phyloP scores from a whole-genome alignment of 1,140 invertebrate genomes.

The Chelonus insularis region DNA sequence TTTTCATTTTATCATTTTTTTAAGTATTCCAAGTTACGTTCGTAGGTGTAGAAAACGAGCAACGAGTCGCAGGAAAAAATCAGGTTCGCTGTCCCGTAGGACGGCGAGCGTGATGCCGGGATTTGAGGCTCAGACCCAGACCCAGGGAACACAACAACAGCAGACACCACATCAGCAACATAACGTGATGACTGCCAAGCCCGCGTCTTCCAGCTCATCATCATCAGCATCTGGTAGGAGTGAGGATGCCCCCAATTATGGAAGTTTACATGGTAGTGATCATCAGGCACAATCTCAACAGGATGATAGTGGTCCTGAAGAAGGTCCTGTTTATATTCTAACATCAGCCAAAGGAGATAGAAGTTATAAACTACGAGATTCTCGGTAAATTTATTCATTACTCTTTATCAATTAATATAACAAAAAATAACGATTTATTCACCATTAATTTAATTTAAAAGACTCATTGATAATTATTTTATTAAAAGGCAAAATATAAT shows the following conservation, averaged over 20 bases:
- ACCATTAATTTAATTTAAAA: too few species aligned
- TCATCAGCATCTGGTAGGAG: constrained; percentile 56
- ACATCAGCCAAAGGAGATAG: constrained; percentile 57
- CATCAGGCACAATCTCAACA: constrained; percentile 54
- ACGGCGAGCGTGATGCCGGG: constrained; percentile 52
- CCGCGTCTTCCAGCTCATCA: constrained; percentile 52
- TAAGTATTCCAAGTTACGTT: constrained; percentile 49
- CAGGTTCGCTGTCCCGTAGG: constrained; percentile 53
- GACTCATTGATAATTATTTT: too few species aligned
- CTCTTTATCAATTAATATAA: too few species aligned
- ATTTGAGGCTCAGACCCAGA: constrained; percentile 38
- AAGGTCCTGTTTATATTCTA: constrained; percentile 57
- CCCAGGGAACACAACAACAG: constrained; percentile 2
- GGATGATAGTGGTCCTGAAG: constrained; percentile 56
- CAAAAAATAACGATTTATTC: too few species aligned
- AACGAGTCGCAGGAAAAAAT: constrained; percentile 57
- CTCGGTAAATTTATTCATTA: constrained; percentile 41
- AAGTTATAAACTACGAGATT: constrained; percentile 57
- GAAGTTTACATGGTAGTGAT: constrained; percentile 52
- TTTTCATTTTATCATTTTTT: constrained; percentile 29
- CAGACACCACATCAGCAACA: constrained; percentile 5
- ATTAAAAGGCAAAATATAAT: too few species aligned
- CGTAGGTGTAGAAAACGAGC: constrained; percentile 53
- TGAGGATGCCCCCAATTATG: constrained; percentile 53
- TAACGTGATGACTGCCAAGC: constrained; percentile 27